Conservation (phyloP, 1,140 invertebrate species). For the Atta texana region DNA sequence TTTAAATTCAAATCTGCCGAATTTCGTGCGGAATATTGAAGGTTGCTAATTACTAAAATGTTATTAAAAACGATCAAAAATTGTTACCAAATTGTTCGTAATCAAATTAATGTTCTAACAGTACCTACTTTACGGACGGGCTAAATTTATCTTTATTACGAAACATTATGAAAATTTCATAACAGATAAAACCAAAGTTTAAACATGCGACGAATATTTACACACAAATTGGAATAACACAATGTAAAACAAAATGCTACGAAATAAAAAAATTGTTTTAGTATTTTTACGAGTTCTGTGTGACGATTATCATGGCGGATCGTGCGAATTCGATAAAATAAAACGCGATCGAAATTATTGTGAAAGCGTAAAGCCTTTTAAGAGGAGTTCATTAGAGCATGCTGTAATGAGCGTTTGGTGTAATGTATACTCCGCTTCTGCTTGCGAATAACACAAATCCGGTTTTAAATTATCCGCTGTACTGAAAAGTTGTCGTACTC, state of each 20-base stretch:
- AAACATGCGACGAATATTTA: not conserved
- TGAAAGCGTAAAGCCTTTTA: conserved; percentile 50
- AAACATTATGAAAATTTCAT: not conserved
- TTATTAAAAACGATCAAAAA: not conserved
- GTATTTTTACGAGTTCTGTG: conserved; percentile 5
- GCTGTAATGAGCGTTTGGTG: conserved; percentile 3
- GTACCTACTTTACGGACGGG: not conserved
- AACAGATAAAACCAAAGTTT: not conserved
- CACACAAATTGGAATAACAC: not conserved
- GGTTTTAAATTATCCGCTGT: conserved; percentile 32
- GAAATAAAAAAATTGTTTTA: not conserved
- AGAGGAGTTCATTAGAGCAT: conserved; percentile 41
- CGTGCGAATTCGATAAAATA: conserved; percentile 18
- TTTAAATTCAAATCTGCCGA: no score
- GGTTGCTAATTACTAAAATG: not conserved
- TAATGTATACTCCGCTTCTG: not conserved
- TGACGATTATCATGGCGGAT: not conserved
- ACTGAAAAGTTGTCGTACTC: conserved; percentile 10
- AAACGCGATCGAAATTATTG: conserved; percentile 49
- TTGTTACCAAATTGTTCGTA: not conserved
- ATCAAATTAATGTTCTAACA: not conserved
- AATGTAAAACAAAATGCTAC: not conserved
- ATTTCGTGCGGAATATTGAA: no score
- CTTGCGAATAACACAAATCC: not conserved
- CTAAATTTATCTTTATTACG: not conserved